Evolutionary conservation across 2,888 invertebrate genomes (phyloP), one percentile per base, ranked within the genome.

Genomic region (Coelopa pilipes): DNA sequence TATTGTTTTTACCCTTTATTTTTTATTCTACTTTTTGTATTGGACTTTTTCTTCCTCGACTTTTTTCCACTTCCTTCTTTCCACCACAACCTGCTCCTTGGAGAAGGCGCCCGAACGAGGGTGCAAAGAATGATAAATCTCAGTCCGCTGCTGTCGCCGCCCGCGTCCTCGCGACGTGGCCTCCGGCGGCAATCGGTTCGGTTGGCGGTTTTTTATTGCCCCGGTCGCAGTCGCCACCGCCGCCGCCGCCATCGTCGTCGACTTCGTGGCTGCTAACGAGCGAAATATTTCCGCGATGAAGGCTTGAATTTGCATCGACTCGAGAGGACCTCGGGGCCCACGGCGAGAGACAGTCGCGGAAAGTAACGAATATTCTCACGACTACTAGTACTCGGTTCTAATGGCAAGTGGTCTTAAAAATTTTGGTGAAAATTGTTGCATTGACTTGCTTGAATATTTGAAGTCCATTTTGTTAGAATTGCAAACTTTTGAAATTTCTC

Each of bases 71-170:
- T 59, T 21, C 34, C 62, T 4, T 62, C 55, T 34, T 71, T 53
- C 46, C 45, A n/a, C 15, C 21, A 55, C 65, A 63, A 71, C 55
- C 63, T 63, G 63, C 45, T 34, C 34, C 9, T n/a, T 62, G 47
- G 12, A 47, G 34, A 70, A 59, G 47, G n/a, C n/a, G n/a, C n/a
- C n/a, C n/a, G 17, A 60, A 46, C 34, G 34, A 34, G 2, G 34
- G 11, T 12, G 17, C 17, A 53, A 69, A 69, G 57, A 59, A 69
- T 63, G 53, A 71, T 71, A 71, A 71, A 71, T 71, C 63, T 34
- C 34, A 34, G 34, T 71, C 63, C 66, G 19, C 66, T 66, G 49
- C 66, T 21, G 19, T 66, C 50, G 19, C 19, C 21, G 24, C 7
- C 34, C 7, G 2, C 34, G 34, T 34, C 34, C 7, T 34, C 34